These are phyloP conservation scores for Corvus hawaiiensis DNA, from an alignment of 2,113 vertebrate genomes.

Conservation along the genomic window DNA sequence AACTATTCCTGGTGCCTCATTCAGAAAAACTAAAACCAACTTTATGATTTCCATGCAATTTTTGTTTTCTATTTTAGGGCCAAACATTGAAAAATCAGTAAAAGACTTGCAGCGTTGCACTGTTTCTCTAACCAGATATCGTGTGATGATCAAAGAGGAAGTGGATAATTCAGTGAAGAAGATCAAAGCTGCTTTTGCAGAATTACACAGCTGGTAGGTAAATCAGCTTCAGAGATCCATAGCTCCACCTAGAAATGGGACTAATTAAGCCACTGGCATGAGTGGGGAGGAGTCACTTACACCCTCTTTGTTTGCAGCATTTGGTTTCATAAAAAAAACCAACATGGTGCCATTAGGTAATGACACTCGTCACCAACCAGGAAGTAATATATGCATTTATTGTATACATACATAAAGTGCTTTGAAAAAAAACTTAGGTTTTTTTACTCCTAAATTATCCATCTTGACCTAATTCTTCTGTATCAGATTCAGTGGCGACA, in stretches of 20 bases:
- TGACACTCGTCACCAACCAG: neutral
- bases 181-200: constrained; percentile 81
- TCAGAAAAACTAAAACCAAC: neutral
- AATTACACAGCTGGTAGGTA: constrained; percentile 78
- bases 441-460: neutral
- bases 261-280: neutral
- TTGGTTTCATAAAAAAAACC: neutral
- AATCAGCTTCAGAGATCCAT: neutral
- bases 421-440: neutral
- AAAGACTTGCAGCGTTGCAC: constrained; percentile 82
- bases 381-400: neutral
- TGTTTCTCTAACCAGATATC: constrained; percentile 78
- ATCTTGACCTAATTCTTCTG: neutral
- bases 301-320: neutral
- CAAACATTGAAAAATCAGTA: constrained; percentile 80
- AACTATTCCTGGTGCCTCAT: neutral
- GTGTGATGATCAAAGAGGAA: constrained; percentile 81
- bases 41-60: neutral
- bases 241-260: neutral
- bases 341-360: neutral
- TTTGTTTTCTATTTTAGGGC: constrained; percentile 63
- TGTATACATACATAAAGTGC: neutral
- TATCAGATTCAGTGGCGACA: neutral
- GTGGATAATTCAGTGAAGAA: constrained; percentile 81
- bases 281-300: neutral